phyloP scores from a whole-genome alignment of 2,888 invertebrate genomes.

The Agriopis leucophaearia region DNA sequence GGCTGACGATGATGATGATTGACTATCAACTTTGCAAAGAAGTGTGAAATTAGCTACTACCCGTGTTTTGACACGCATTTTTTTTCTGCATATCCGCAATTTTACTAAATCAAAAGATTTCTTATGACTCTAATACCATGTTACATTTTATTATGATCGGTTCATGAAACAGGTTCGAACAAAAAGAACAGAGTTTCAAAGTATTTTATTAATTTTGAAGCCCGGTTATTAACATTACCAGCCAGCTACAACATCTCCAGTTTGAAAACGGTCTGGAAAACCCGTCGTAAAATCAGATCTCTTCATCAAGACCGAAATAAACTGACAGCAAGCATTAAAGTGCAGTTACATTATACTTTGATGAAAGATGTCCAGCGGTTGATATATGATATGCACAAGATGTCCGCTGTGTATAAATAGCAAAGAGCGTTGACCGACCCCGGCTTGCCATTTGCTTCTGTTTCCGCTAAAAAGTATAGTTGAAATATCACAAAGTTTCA shows the following conservation, averaged over 20 bases:
- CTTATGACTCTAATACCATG: too few relatives aligned
- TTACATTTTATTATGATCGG: too few relatives aligned
- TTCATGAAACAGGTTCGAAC: too few relatives aligned
- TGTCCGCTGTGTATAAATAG: constrained; percentile 64
- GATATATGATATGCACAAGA: constrained; percentile 67
- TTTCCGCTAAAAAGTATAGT: constrained; percentile 44
- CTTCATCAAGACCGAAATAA: constrained; percentile 45
- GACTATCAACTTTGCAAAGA: too few relatives aligned
- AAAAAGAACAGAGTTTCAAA: too few relatives aligned
- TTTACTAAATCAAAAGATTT: too few relatives aligned
- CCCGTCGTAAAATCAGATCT: constrained; percentile 19
- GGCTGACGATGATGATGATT: too few relatives aligned
- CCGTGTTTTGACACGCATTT: too few relatives aligned
- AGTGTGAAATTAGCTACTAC: too few relatives aligned
- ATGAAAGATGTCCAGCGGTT: constrained; percentile 65
- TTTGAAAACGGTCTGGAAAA: constrained; percentile 1
- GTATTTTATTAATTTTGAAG: too few relatives aligned
- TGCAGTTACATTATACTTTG: constrained; percentile 60
- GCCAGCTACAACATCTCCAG: background rate
- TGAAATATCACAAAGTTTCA: background rate
- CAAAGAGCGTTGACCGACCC: constrained; percentile 62
- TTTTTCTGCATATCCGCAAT: too few relatives aligned
- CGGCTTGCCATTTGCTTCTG: constrained; percentile 52
- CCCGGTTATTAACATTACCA: background rate
- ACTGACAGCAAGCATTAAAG: constrained; percentile 51